phyloP scores from a whole-genome alignment of 1,140 invertebrate genomes.

The Aphaenogaster floridana region DNA sequence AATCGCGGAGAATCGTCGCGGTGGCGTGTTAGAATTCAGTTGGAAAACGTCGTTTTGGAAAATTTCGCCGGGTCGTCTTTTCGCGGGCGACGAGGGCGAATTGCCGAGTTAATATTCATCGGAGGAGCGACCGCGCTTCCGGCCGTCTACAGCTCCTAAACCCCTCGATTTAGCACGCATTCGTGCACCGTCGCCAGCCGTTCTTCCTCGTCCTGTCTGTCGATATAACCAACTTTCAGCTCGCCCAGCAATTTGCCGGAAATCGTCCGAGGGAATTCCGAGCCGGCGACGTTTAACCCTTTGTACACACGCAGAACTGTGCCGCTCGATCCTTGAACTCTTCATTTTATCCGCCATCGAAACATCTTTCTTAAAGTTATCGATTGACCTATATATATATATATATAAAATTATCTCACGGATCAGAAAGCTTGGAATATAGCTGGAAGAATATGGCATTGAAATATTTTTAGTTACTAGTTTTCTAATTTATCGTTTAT shows the following conservation, averaged over 20 bases:
- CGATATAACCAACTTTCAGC: constrained; percentile 45
- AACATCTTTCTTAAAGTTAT: not conserved
- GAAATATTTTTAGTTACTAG: not conserved
- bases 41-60: constrained; percentile 31
- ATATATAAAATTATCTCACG: not conserved
- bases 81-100: constrained; percentile 31
- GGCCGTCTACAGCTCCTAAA: constrained; percentile 39
- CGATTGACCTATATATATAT: not conserved
- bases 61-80: constrained; percentile 36
- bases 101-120: constrained; percentile 58
- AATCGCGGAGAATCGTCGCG: constrained; percentile 23
- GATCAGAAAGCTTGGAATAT: not conserved
- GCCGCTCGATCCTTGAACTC: not conserved
- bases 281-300: constrained; percentile 23
- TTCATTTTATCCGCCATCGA: not conserved
- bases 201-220: constrained; percentile 29
- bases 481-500: not conserved
- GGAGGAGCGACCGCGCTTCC: constrained; percentile 39
- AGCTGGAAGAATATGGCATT: too few relatives aligned
- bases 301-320: constrained; percentile 8
- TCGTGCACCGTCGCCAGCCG: constrained; percentile 39
- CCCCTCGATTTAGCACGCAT: constrained; percentile 58
- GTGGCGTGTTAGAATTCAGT: constrained; percentile 11
- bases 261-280: constrained; percentile 44
- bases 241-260: constrained; percentile 50